phyloP scores from a whole-genome alignment of 2,888 invertebrate genomes.

The Erebia palarica region DNA sequence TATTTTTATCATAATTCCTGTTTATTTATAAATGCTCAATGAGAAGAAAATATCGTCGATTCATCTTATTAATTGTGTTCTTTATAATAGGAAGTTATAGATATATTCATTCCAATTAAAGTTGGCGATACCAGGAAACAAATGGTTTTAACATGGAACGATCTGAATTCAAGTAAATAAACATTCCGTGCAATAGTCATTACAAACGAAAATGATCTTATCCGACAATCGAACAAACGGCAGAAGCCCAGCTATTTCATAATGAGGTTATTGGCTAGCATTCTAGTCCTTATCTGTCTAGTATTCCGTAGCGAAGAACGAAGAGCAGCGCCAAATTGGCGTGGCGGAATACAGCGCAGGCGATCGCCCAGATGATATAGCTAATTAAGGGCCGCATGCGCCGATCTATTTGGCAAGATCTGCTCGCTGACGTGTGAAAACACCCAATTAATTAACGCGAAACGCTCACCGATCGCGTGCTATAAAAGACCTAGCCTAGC shows the following conservation, averaged over 20 bases:
- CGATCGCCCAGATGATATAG: constrained; percentile 74
- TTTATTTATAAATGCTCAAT: background rate
- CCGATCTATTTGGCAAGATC: constrained; percentile 82
- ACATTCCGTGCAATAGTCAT: constrained; percentile 43
- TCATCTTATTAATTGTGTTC: background rate
- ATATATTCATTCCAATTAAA: constrained; percentile 17
- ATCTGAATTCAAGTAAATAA: constrained; percentile 34
- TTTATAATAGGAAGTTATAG: background rate
- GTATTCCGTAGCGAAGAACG: constrained; percentile 68
- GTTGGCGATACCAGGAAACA: constrained; percentile 13
- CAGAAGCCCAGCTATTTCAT: constrained; percentile 73
- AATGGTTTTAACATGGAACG: constrained; percentile 22
- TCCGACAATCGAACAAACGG: constrained; percentile 63
- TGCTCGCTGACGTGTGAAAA: constrained; percentile 81
- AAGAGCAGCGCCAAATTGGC: constrained; percentile 79
- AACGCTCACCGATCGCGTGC: constrained; percentile 68
- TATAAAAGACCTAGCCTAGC: constrained; percentile 55
- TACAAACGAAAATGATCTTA: constrained; percentile 48
- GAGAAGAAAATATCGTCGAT: background rate
- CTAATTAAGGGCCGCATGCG: constrained; percentile 78
- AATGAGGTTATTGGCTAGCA: constrained; percentile 80
- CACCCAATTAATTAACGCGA: constrained; percentile 82
- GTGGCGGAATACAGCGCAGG: constrained; percentile 74
- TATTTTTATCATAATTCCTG: background rate
- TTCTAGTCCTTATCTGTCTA: constrained; percentile 72